Evolutionary conservation across 2,797 vertebrate species (phyloP), one percentile per base, ranked within the genome.

Genomic region (Borostomias antarcticus): DNA sequence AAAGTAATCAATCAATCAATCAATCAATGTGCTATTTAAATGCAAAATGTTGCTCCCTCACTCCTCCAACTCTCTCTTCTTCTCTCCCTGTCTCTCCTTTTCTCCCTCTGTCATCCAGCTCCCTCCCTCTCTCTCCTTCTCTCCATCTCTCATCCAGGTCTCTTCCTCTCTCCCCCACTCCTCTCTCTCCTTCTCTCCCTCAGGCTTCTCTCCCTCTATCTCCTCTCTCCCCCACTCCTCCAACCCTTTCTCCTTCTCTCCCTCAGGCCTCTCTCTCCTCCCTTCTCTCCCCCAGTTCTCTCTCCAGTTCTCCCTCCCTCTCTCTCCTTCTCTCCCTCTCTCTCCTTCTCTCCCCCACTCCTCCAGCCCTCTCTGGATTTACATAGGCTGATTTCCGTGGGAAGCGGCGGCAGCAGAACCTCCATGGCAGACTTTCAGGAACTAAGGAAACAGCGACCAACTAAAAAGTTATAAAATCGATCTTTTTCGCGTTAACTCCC

Each of bases 331-430:
- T n/a, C n/a, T n/a, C n/a, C n/a, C n/a, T n/a, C n/a, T n/a, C n/a
- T 47, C 40, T 5, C 26, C 8, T 51, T 28, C 32, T 23, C 48
- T 6, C 17, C 52, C 26, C 40, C 2, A 33, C 56, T 48, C 43
- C 43, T 58, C 13, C 13, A 11, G 54, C 69, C 43, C 69, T 74
- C 77, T 86, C 77, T 84, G 85, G 85, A 90, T 92, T 89, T 89
- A 81, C 88, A 88, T 85, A 85, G 76, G 66, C 84, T 79, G 84
- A 84, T 92, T 91, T 92, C 87, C 89, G 89, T 87, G 76, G 77
- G 86, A 83, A 85, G 63, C 72, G 62, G 77, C 48, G 73, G 70
- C 21, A 50, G 66, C 29, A 43, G 72, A 64, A 74, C 73, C 56
- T 75, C 67, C 53, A 73, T 76, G 74, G 77, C 68, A 68, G 68